Evolutionary conservation across 2,797 vertebrate genomes (phyloP), one percentile per base, ranked within the genome.

Genomic region (Gadopsis marmoratus): DNA sequence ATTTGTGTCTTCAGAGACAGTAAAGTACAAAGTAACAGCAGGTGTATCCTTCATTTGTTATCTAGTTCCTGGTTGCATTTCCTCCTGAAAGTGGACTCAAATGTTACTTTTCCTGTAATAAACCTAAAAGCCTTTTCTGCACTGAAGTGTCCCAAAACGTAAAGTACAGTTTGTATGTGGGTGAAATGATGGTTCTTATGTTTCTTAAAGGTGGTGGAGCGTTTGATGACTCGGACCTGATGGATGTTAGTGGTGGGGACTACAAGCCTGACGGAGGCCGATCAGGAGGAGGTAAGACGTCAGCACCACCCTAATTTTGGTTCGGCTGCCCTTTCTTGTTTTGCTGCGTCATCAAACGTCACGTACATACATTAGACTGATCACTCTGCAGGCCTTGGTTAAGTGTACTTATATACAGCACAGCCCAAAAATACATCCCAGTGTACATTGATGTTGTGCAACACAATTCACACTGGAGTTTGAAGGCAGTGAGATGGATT

Each of bases 201-300:
- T 72, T 31, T 72, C 21, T 74, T 45, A 4, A 78, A 92, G 92
- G 79, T 26, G 86, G 86, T 10, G 85, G 88, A 50, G 6, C 0
- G 0, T 84, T 95, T 2, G 35, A 0, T 7, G 89, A 93, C 82
- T 23, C 14, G 0, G 92, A 90, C 78, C 68, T 95, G 64, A 0
- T 14, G 0, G 66, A 59, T 0, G 0, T 84, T 0, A 7, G 3
- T 7, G 45, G 2, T 0, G 86, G 72, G 0, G 73, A 6, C 14
- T 91, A 93, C 87, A 85, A 92, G 5, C 94, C 93, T 6, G 92
- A 94, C 0, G 48, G 67, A 71, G 89, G 88, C 33, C 26, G 3
- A 2, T 39, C 71, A 31, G 83, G 71, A 17, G 65, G 74, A 67
- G 86, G 90, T 87, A 43, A 72, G 65, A 41, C 26, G 16, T 35